Evolutionary conservation across 2,113 vertebrate genomes (phyloP).

Genomic region (Gymnocephalus cernua): DNA sequence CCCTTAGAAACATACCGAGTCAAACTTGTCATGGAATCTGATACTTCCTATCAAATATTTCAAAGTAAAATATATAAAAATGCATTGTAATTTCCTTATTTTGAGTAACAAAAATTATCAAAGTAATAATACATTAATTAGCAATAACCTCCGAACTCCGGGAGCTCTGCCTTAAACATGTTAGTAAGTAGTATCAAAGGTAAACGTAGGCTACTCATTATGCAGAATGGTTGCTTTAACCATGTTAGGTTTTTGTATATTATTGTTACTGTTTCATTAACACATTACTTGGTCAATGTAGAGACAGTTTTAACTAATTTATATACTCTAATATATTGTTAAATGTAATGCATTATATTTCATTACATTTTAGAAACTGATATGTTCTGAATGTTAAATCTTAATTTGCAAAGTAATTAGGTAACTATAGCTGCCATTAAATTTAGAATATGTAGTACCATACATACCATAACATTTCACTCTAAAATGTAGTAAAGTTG

Average conservation of each 20-base stretch:
- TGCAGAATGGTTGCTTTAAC: not conserved
- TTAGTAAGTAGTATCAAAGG: too few species aligned
- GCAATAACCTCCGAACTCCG: too few species aligned
- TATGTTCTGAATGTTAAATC: not conserved
- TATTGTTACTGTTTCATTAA: not conserved
- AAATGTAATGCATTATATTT: not conserved
- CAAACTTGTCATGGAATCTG: rapidly evolving
- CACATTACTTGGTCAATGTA: not conserved
- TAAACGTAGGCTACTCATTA: too few species aligned
- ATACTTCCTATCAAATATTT: conserved; percentile 16
- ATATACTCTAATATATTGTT: not conserved
- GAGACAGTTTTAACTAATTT: not conserved
- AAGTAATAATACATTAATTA: not conserved
- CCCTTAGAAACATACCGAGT: conserved; percentile 19
- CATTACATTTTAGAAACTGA: not conserved
- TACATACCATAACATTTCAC: not conserved
- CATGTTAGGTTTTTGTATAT: not conserved
- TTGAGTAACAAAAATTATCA: not conserved
- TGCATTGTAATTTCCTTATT: not conserved
- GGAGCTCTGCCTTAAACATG: not conserved
- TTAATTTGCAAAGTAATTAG: not conserved
- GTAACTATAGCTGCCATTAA: not conserved
- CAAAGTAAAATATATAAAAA: conserved; percentile 29
- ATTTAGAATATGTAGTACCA: not conserved
- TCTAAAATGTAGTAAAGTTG: not conserved